A percentile compares a stretch with the other conserved stretches of the same genome.
These are phyloP conservation scores for Drosophila parabipectinata DNA, from an alignment of 1,140 invertebrate genomes.

Conservation along the genomic window DNA sequence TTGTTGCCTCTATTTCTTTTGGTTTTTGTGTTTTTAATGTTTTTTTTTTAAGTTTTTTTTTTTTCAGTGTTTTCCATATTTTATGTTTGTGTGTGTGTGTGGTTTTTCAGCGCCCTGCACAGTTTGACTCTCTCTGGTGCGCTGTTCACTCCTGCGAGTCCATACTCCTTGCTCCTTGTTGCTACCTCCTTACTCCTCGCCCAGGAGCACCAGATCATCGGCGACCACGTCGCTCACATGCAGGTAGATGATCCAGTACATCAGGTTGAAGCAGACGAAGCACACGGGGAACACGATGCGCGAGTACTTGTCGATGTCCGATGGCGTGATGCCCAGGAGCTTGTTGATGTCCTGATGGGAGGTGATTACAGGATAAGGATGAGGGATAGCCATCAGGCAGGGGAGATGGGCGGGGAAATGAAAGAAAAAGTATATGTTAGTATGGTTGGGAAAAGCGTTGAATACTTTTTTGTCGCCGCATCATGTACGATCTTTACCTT, in stretches of 20 bases:
- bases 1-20: slow-evolving; percentile 49
- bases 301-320: slow-evolving; percentile 98
- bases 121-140: slow-evolving; percentile 78
- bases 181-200: slow-evolving; percentile 86
- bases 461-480: slow-evolving; percentile 32
- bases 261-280: slow-evolving; percentile 98
- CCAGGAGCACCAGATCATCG: slow-evolving; percentile 94
- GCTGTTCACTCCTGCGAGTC: slow-evolving; percentile 53
- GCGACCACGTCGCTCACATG: slow-evolving; percentile 97
- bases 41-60: slow-evolving; percentile 34
- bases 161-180: slow-evolving; percentile 2
- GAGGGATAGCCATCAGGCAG: neutral
- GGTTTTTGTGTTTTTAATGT: slow-evolving; percentile 33
- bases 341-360: slow-evolving; percentile 91
- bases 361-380: neutral
- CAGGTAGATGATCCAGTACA: slow-evolving; percentile 99
- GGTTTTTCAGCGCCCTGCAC: slow-evolving; percentile 73
- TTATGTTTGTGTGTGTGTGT: slow-evolving; percentile 30
- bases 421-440: slow-evolving; percentile 1
- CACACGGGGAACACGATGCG: slow-evolving; percentile 98
- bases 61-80: slow-evolving; percentile 32
- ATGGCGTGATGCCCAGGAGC: slow-evolving; percentile 94
- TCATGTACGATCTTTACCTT: slow-evolving; percentile 65
- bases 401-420: neutral
- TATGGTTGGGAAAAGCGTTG: neutral